Evolutionary conservation across 2,797 vertebrate species (phyloP), one percentile per base, ranked within the genome.

Genomic region (Rhyacichthys aspro): DNA sequence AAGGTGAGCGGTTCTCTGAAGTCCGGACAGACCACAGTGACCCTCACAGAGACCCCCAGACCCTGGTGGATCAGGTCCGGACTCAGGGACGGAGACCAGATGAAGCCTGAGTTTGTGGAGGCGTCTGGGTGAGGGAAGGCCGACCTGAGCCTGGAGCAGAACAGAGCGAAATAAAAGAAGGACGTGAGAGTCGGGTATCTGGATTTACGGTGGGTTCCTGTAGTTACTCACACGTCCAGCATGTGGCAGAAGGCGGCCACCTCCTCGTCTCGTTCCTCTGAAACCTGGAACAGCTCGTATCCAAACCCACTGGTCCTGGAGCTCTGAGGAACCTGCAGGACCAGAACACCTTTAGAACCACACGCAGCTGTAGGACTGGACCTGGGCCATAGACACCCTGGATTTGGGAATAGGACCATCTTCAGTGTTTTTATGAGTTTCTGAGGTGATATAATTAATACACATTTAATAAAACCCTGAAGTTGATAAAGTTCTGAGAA

Each of bases 241-340:
- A 96, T 96, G 91, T 98, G 96, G 67, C 96, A 99, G 88, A 98
- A 99, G 0, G 95, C 95, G 0, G 96, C 97, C 78, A 97, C 96
- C 86, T 99, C 96, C 83, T 98, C 96, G 7, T 99, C 96, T 52
- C 95, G 83, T 77, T 99, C 96, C 86, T 98, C 96, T 0, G 94
- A 98, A 71, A 98, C 96, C 71, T 98, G 95, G 28, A 99, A 98
- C 67, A 99, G 90, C 73, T 98, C 95, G 0, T 95, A 96, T 66
- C 94, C 91, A 0, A 92, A 93, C 39, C 66, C 50, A 67, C 64
- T 71, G 76, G 72, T 61, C 86, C 92, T 1, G 63, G 91, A 92
- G 34, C 85, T 71, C 59, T 93, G 83, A 6, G 92, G 83, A 19
- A 91, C 90, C 92, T 93, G 85, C 50, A 44, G 60, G 61, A 86